phyloP scores from a whole-genome alignment of 2,797 vertebrate genomes.

The Psittacula derbiana region DNA sequence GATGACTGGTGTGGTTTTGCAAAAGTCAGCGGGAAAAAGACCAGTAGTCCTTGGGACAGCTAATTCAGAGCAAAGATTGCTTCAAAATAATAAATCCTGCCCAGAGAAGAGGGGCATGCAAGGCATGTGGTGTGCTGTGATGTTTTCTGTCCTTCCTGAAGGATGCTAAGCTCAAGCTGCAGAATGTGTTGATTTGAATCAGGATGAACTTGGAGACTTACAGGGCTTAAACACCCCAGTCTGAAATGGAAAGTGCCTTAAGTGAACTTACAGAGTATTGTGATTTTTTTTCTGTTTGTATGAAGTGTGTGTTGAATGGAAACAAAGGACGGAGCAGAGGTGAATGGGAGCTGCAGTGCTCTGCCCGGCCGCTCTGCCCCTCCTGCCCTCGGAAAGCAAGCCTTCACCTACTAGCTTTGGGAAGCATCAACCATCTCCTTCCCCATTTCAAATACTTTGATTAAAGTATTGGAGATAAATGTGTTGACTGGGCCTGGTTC shows the following conservation, averaged over 20 bases:
- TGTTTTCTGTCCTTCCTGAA: neutral
- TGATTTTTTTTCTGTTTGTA: neutral
- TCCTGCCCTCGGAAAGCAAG: neutral
- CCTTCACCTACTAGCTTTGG: accelerated
- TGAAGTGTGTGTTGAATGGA: neutral
- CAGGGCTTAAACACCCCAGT: neutral
- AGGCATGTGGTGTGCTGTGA: neutral
- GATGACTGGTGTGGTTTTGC: neutral
- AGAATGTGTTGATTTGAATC: neutral
- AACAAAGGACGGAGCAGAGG: neutral
- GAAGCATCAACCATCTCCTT: neutral
- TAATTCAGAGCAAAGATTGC: neutral
- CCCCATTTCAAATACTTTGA: neutral
- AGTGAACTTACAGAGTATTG: neutral
- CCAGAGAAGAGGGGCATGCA: accelerated
- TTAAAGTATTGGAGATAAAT: neutral
- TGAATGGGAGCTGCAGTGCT: neutral
- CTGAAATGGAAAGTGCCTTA: neutral
- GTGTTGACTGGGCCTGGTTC: neutral
- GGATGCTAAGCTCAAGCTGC: neutral
- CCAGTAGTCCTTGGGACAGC: neutral
- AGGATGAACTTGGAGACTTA: neutral
- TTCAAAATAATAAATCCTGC: neutral
- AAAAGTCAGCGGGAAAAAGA: neutral
- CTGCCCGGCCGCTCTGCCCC: neutral